Evolutionary conservation across 1,140 invertebrate species (phyloP).

Genomic region (Caenorhabditis tropicalis): DNA sequence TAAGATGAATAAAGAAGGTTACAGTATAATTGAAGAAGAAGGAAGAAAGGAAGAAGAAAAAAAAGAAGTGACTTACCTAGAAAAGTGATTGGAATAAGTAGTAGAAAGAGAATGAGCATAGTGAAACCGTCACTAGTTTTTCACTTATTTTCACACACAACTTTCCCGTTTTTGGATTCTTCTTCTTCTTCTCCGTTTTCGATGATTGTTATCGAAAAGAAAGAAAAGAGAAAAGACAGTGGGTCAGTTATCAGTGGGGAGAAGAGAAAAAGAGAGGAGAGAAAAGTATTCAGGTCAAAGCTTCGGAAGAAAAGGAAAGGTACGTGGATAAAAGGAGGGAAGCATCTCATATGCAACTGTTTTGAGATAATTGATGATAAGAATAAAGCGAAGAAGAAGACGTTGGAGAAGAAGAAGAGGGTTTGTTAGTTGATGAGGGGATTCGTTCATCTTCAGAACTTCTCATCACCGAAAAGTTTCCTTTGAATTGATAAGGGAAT

Average conservation of each 20-base stretch:
- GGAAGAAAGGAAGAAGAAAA: neutral
- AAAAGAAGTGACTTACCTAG: neutral
- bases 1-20: no score
- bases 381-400: neutral
- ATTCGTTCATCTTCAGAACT: no score
- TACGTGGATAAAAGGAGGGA: neutral
- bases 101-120: neutral
- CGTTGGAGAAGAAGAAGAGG: neutral
- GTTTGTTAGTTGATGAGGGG: no score
- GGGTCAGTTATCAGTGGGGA: conserved; percentile 31
- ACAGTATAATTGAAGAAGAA: neutral
- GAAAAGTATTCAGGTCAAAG: conserved; percentile 27
- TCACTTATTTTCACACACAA: neutral
- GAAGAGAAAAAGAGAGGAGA: neutral
- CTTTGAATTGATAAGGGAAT: no score
- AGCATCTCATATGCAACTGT: conserved; percentile 35
- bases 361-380: conserved; percentile 35
- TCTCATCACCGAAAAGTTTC: no score
- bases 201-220: neutral
- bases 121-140: neutral
- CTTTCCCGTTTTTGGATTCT: neutral
- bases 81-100: neutral
- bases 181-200: neutral
- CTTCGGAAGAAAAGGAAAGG: conserved; percentile 7
- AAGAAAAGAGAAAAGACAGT: neutral